These are phyloP conservation scores for Chromis chromis DNA, from an alignment of 2,797 vertebrate genomes.

Conservation along the genomic window DNA sequence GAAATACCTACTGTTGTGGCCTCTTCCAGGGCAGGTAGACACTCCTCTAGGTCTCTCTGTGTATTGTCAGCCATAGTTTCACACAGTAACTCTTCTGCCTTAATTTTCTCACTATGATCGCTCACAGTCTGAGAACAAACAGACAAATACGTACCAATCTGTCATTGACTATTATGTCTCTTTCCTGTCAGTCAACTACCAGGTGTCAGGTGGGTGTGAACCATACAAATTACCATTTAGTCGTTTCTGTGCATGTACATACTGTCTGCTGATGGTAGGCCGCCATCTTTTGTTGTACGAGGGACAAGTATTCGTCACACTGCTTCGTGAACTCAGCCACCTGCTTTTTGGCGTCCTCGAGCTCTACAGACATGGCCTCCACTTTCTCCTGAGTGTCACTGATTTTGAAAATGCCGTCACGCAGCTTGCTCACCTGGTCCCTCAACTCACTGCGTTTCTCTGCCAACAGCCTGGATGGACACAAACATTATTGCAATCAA, in stretches of 20 bases:
- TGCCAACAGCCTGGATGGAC: conserved; percentile 82
- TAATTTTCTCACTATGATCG: conserved; percentile 90
- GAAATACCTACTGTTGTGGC: conserved; percentile 87
- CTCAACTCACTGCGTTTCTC: conserved; percentile 90
- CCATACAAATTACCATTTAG: neutral
- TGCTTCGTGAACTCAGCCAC: conserved; percentile 90
- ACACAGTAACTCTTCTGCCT: conserved; percentile 89
- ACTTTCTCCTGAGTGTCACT: conserved; percentile 90
- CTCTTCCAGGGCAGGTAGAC: conserved; percentile 90
- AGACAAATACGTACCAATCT: conserved; percentile 7
- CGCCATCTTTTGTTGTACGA: conserved; percentile 88
- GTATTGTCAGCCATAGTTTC: conserved; percentile 90
- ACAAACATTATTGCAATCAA: neutral
- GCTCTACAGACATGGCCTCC: conserved; percentile 90
- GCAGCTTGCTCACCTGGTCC: conserved; percentile 89
- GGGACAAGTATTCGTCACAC: conserved; percentile 89
- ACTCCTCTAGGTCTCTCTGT: conserved; percentile 91
- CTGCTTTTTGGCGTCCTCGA: conserved; percentile 89
- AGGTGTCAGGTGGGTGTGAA: neutral
- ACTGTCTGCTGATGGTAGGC: conserved; percentile 91
- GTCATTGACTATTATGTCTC: neutral
- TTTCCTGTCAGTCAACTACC: neutral
- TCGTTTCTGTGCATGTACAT: neutral
- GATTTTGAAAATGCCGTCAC: conserved; percentile 90
- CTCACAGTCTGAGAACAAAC: conserved; percentile 84